A percentile compares a stretch with the other conserved stretches of the same genome.
These are phyloP conservation scores for Microhierax caerulescens DNA, from an alignment of 2,797 vertebrate species.

Conservation along the genomic window DNA sequence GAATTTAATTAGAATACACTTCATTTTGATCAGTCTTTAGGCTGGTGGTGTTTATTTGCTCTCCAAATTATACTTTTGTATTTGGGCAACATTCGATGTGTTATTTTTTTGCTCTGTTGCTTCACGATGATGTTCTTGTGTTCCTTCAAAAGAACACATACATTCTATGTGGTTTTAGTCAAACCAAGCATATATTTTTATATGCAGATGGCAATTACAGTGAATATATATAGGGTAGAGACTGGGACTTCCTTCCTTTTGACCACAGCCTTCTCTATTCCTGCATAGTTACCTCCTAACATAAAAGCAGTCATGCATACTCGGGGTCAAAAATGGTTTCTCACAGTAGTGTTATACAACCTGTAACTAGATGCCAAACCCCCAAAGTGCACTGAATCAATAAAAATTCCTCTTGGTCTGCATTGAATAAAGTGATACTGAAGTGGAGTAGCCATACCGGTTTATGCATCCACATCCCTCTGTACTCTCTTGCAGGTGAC, in stretches of 20 bases:
- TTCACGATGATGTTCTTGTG: not conserved
- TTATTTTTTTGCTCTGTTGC: not conserved
- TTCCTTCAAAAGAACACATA: not conserved
- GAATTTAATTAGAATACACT: not conserved
- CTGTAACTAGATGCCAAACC: constrained; percentile 37
- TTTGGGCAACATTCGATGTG: not conserved
- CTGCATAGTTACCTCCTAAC: constrained; percentile 16
- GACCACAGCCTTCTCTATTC: constrained; percentile 1
- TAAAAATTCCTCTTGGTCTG: constrained; percentile 34
- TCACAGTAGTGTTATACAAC: constrained; percentile 8
- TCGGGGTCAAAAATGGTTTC: constrained; percentile 24
- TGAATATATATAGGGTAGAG: constrained; percentile 7
- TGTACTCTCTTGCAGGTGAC: not conserved
- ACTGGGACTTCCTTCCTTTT: constrained; percentile 8
- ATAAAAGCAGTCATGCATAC: not conserved
- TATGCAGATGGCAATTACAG: not conserved
- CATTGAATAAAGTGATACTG: not conserved
- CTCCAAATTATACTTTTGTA: not conserved
- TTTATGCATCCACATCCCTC: not conserved
- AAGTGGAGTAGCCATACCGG: not conserved
- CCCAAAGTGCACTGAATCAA: constrained; percentile 23
- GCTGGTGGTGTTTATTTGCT: not conserved
- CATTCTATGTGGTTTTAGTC: not conserved
- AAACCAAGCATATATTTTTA: not conserved
- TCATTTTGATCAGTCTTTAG: not conserved